Evolutionary conservation across 1,140 invertebrate genomes (phyloP).

Genomic region (Brachystomella parvula): DNA sequence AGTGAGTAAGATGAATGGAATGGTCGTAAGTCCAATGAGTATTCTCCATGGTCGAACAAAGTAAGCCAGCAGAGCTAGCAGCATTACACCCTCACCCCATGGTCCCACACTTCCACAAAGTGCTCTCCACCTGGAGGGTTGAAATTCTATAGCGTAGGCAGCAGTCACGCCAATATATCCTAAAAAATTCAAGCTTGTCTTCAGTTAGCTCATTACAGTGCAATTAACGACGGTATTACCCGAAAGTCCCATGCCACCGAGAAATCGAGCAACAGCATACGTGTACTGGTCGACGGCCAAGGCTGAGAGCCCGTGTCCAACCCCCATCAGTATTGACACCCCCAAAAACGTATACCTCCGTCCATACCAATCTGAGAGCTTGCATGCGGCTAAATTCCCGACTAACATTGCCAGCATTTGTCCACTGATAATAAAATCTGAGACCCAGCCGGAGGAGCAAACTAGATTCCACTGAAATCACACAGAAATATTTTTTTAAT

Average conservation of each 20-base stretch:
- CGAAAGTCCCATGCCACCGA: conserved; percentile 25
- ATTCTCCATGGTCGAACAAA: conserved; percentile 17
- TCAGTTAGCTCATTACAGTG: not conserved
- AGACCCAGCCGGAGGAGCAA: conserved; percentile 24
- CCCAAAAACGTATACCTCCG: conserved; percentile 26
- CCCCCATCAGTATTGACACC: conserved; percentile 21
- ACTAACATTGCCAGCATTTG: conserved; percentile 35
- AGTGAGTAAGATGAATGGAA: conserved; percentile 16
- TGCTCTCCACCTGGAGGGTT: conserved; percentile 19
- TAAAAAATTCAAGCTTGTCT: not conserved
- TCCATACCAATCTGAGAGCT: conserved; percentile 34
- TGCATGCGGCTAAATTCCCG: conserved; percentile 26
- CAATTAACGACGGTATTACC: conserved; percentile 18
- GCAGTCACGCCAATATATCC: conserved; percentile 13
- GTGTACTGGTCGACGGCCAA: conserved; percentile 22
- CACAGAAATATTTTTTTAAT: not conserved
- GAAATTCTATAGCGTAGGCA: conserved; percentile 22
- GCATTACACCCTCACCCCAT: conserved; percentile 26
- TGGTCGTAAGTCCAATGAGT: conserved; percentile 2
- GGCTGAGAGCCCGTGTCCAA: conserved; percentile 20
- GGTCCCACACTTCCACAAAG: conserved; percentile 16
- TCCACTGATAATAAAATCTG: conserved; percentile 24
- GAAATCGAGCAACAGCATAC: conserved; percentile 27
- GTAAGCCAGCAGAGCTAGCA: conserved; percentile 22
- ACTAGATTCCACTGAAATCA: conserved; percentile 30